Evolutionary conservation across 2,113 vertebrate species (phyloP), one percentile per base, ranked within the genome.

Genomic region (Leucopsar rothschildi): DNA sequence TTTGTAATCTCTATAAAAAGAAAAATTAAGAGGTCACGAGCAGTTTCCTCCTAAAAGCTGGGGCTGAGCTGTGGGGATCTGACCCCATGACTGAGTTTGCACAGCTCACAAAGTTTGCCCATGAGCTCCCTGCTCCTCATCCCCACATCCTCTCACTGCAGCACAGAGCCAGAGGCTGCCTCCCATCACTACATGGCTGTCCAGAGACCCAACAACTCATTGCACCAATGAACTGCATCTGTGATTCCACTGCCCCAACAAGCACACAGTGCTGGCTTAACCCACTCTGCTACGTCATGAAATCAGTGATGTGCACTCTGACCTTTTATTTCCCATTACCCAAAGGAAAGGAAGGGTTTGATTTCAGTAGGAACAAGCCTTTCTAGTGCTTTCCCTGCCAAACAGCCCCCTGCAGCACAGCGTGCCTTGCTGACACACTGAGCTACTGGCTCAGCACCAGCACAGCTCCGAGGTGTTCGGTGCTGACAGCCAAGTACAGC

Each of bases 121-220:
- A 0, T 4, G 59, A 12, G 21, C 55, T 69, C 37, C 4, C 80
- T 63, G 56, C 28, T 72, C 31, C 73, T 49, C 7, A 1, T 44
- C 31, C 52, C 42, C 21, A 3, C 1, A 0, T 39, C 12, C 31
- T 57, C 75, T 49, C 9, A 1, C 3, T 0, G 1, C 60, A 83
- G 40, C 5, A 4, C 45, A 24, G 49, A 59, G 52, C n/a, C 9
- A 5, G 33, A 28, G 9, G 1, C 9, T 27, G 15, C 66, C 68
- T 49, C 12, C 7, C 42, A 37, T 25, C n/a, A 2, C 13, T 3
- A 0, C 1, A 0, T 0, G 3, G 21, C 57, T n/a, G 19, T 12
- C 23, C 15, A 5, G 91, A 73, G 44, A 80, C 55, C 22, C 20
- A 59, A 25, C 25, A 69, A 9, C 25, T 70, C 76, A 7, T 10